Evolutionary conservation across 2,797 vertebrate genomes (phyloP), one percentile per base, ranked within the genome.

Genomic region (Octomys mimax): DNA sequence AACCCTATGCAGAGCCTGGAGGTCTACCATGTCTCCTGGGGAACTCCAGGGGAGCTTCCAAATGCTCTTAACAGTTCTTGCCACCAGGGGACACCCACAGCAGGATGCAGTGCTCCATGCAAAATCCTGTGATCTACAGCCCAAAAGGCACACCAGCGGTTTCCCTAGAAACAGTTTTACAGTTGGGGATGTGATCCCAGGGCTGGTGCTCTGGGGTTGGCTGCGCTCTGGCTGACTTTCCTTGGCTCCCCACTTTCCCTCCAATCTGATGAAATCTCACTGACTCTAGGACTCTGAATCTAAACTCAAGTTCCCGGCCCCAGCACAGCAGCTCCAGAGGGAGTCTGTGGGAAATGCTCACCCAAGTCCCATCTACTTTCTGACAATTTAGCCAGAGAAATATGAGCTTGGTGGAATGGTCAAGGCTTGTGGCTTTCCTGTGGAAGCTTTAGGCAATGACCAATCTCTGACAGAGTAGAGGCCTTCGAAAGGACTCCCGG

Each of bases 371-470:
- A 95, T 59, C 66, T 82, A 95, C 95, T 97, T 96, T 94, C 70
- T 92, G 96, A 82, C 95, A 28, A 42, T 89, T 97, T 54, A 73
- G 92, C 92, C 95, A 78, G 26, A 87, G 59, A 68, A 92, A 94
- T n/a, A 85, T 36, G 12, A 96, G 64, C 52, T 96, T 82, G 82
- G 66, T 57, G 64, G 71, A 95, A 81, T 83, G 49, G 92, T 97
- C 57, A 83, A 77, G 89, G 92, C 96, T 52, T 0, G 2, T 13
- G 26, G 84, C n/a, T 77, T 97, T 95, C 71, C 89, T 64, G 64
- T 93, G 96, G 80, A 95, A 97, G 80, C 57, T 95, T 85, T 14
- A 88, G 96, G 89, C 57, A 86, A 96, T 98, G 96, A 96, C 94
- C 91, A 91, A 39, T 96, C 92, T 92, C 88, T 97, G 93, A 95